Evolutionary conservation across 2,113 vertebrate species (phyloP).

Genomic region (Embiotoca jacksoni): DNA sequence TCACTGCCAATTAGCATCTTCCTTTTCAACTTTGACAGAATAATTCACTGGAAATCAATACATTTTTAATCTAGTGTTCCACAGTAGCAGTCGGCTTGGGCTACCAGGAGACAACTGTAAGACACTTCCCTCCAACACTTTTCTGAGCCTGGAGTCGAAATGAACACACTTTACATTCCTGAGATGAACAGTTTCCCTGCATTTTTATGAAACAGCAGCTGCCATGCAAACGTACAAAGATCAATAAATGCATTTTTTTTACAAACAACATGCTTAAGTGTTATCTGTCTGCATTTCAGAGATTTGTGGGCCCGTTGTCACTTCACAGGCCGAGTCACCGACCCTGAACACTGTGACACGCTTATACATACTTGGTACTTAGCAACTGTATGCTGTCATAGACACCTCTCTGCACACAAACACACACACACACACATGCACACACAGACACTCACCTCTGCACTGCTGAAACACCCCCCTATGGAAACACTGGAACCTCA

Average conservation of each 20-base stretch:
- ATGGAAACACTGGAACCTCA: constrained; percentile 52
- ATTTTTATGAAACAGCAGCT: constrained; percentile 12
- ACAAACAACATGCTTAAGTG: constrained; percentile 3
- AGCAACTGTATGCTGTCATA: constrained; percentile 3
- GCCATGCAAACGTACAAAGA: background rate
- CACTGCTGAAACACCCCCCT: constrained; percentile 55
- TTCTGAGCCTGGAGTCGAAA: constrained; percentile 23
- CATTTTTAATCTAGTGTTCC: constrained; percentile 71
- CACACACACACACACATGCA: constrained; percentile 39
- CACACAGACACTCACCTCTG: constrained; percentile 75
- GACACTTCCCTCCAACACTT: constrained; percentile 36
- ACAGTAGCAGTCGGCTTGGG: constrained; percentile 46
- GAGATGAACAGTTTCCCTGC: constrained; percentile 4
- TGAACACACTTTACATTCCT: constrained; percentile 3
- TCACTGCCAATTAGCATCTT: constrained; percentile 69
- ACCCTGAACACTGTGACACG: constrained; percentile 5
- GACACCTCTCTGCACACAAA: constrained; percentile 25
- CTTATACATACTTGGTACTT: constrained; percentile 23
- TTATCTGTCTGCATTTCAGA: constrained; percentile 28
- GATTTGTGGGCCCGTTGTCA: constrained; percentile 29
- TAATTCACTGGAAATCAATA: constrained; percentile 72
- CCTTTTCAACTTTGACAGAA: constrained; percentile 67
- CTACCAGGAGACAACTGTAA: constrained; percentile 47
- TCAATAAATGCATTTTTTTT: constrained; percentile 31
- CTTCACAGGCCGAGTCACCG: constrained; percentile 37